These are phyloP conservation scores for Copsychus sechellarum DNA, from an alignment of 2,113 vertebrate species.

Conservation along the genomic window DNA sequence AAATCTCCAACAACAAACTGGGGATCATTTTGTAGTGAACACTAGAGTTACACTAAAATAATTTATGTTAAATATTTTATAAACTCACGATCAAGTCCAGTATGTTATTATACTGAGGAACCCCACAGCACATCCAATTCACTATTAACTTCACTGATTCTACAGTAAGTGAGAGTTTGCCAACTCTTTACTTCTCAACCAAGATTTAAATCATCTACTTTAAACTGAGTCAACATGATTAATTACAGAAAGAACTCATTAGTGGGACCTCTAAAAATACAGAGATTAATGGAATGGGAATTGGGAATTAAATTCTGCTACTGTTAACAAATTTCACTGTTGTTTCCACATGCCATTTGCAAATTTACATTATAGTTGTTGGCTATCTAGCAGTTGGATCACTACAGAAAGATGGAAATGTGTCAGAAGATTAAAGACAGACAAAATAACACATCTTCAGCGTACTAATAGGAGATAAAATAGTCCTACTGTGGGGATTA, in stretches of 20 bases:
- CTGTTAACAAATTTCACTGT: not conserved
- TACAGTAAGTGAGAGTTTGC: not conserved
- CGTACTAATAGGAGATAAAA: not conserved
- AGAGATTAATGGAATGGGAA: not conserved
- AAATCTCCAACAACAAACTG: not conserved
- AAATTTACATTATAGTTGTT: not conserved
- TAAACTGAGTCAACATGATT: not conserved
- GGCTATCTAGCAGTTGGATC: not conserved
- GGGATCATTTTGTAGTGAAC: not conserved
- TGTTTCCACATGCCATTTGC: not conserved
- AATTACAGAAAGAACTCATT: constrained; percentile 37
- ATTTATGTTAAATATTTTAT: not conserved
- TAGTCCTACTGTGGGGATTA: not conserved
- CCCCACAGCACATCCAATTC: not conserved
- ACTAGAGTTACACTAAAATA: not conserved
- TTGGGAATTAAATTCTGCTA: constrained; percentile 18
- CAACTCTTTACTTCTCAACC: not conserved
- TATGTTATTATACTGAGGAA: not conserved
- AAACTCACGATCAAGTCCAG: not conserved
- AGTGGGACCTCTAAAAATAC: not conserved
- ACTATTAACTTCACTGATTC: not conserved
- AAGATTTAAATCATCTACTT: not conserved
- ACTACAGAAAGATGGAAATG: not conserved
- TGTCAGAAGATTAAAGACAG: not conserved
- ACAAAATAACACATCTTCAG: not conserved